Evolutionary conservation across 2,888 invertebrate species (phyloP).

Genomic region (Monopis laevigella): DNA sequence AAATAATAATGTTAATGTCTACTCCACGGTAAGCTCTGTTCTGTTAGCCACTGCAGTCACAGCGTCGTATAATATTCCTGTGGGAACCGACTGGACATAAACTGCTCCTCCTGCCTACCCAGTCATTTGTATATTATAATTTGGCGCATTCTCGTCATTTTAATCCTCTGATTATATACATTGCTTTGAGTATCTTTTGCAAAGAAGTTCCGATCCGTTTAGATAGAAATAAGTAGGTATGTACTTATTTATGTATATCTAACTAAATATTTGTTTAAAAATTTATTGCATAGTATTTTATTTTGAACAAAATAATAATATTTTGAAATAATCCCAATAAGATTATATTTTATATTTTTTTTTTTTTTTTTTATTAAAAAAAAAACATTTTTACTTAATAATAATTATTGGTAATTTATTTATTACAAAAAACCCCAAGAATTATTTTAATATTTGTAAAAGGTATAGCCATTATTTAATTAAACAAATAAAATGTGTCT

Average conservation of each 20-base stretch:
- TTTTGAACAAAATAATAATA: no score
- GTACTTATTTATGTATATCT: no score
- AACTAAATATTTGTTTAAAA: no score
- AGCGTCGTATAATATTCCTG: constrained; percentile 59
- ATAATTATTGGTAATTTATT: no score
- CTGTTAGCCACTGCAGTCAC: constrained; percentile 18
- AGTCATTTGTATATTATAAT: constrained; percentile 66
- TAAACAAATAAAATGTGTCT: background rate
- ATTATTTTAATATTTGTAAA: background rate
- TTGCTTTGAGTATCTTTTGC: constrained; percentile 21
- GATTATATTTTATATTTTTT: no score
- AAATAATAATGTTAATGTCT: constrained; percentile 12
- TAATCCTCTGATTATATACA: constrained; percentile 30
- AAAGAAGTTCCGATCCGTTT: no score
- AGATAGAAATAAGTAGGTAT: no score
- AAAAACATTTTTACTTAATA: no score
- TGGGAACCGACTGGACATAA: constrained; percentile 64
- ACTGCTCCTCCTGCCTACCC: constrained; percentile 63
- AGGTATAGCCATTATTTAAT: background rate
- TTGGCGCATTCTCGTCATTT: constrained; percentile 33
- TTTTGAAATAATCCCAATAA: no score
- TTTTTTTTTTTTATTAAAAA: no score
- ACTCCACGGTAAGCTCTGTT: constrained; percentile 29
- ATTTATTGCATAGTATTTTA: no score
- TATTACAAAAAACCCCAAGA: no score